These are phyloP conservation scores for Phaonia tiefii DNA, from an alignment of 2,888 invertebrate genomes.

Conservation along the genomic window DNA sequence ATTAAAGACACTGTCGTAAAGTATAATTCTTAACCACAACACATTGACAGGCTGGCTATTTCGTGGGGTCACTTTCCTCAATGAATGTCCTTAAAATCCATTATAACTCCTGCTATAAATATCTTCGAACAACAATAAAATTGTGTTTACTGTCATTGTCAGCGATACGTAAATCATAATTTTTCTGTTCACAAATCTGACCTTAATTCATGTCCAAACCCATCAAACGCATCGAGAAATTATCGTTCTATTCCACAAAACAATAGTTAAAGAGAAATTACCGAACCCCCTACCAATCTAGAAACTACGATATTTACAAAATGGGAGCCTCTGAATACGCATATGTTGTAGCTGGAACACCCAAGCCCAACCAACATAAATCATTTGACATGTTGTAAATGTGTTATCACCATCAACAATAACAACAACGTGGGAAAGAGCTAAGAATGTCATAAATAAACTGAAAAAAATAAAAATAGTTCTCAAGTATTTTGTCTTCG, in stretches of 20 bases:
- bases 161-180: slow-evolving; percentile 18
- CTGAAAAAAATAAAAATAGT: not conserved
- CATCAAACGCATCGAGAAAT: slow-evolving; percentile 6
- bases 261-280: slow-evolving; percentile 41
- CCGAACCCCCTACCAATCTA: not conserved
- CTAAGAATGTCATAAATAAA: slow-evolving; percentile 2
- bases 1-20: not conserved
- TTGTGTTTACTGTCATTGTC: not conserved
- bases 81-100: not conserved
- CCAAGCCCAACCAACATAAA: slow-evolving; percentile 22
- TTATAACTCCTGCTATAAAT: not conserved
- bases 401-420: slow-evolving; percentile 12
- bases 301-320: not conserved
- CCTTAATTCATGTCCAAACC: slow-evolving; percentile 25
- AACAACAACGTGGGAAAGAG: slow-evolving; percentile 26
- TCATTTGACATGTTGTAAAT: slow-evolving; percentile 37
- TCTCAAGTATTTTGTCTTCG: slow-evolving; percentile 17
- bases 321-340: not conserved
- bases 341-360: not conserved
- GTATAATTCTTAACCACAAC: not conserved
- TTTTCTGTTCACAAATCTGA: slow-evolving; percentile 25
- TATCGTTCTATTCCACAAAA: slow-evolving; percentile 32
- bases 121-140: not conserved
- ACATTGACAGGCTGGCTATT: not conserved
- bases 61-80: not conserved